A percentile compares a stretch with the other conserved stretches of the same genome.
Conservation (phyloP, 2,113 vertebrate genomes). For the Thunnus thynnus region DNA sequence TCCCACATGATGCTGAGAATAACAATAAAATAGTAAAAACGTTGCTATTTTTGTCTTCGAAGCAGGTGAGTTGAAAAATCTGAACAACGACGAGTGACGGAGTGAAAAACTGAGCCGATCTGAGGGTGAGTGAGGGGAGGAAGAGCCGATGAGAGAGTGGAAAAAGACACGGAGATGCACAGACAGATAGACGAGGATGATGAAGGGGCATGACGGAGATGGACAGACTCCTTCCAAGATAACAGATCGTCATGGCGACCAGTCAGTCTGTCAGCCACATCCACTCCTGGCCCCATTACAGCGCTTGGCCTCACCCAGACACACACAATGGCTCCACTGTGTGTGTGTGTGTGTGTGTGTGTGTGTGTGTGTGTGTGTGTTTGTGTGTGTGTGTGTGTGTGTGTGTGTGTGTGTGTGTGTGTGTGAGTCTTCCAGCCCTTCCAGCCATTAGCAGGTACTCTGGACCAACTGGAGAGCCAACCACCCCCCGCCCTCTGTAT, state of each 20-base stretch:
- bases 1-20: not conserved
- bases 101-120: not conserved
- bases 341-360: slow-evolving; percentile 41
- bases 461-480: slow-evolving; percentile 54
- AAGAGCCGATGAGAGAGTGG: slow-evolving; percentile 63
- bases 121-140: slow-evolving; percentile 33
- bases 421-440: slow-evolving; percentile 47
- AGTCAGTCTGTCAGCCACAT: slow-evolving; percentile 80
- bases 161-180: slow-evolving; percentile 67
- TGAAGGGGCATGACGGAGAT: slow-evolving; percentile 55
- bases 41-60: no score
- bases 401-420: slow-evolving; percentile 41
- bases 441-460: slow-evolving; percentile 74
- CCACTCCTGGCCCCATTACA: slow-evolving; percentile 72
- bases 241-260: slow-evolving; percentile 73
- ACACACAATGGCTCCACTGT: slow-evolving; percentile 78
- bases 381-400: slow-evolving; percentile 64
- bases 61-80: not conserved
- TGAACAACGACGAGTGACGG: not conserved
- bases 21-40: no score
- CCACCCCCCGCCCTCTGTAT: slow-evolving; percentile 32
- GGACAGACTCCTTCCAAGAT: slow-evolving; percentile 55
- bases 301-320: slow-evolving; percentile 36
- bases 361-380: slow-evolving; percentile 48
- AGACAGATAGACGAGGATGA: slow-evolving; percentile 58